Percentiles rank a stretch among this genome's conserved stretches.
phyloP scores from a whole-genome alignment of 2,113 vertebrate genomes.

The Hippocampus guttulatus region DNA sequence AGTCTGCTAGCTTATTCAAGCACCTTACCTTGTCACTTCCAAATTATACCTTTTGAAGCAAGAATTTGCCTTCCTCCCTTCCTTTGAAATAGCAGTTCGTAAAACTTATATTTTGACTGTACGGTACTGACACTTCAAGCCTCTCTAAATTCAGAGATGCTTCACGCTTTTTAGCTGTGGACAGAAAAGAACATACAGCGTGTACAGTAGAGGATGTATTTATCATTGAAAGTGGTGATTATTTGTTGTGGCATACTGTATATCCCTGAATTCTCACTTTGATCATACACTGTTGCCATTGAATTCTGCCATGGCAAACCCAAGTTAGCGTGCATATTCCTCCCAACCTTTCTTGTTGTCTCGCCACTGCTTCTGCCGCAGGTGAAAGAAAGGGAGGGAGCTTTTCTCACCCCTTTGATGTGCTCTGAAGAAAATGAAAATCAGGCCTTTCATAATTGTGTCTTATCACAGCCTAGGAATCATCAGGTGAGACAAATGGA shows the following conservation, averaged over 20 bases:
- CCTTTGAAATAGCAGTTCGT: conserved; percentile 24
- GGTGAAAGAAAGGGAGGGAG: conserved; percentile 41
- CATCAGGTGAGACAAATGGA: conserved; percentile 45
- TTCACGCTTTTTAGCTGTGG: background rate
- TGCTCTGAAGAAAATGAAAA: conserved; percentile 58
- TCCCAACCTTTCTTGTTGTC: conserved; percentile 48
- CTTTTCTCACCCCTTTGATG: conserved; percentile 57
- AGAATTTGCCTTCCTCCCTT: conserved; percentile 16
- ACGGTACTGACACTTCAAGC: background rate
- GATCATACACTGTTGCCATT: conserved; percentile 52
- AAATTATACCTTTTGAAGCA: conserved; percentile 4
- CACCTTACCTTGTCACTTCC: conserved; percentile 8
- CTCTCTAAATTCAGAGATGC: conserved; percentile 9
- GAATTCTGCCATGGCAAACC: conserved; percentile 53
- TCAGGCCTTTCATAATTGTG: conserved; percentile 53
- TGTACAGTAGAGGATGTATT: conserved; percentile 45
- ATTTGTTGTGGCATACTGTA: conserved; percentile 63
- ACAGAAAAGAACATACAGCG: conserved; percentile 33
- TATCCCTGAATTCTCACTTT: conserved; percentile 59
- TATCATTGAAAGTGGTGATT: conserved; percentile 54
- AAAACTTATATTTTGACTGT: background rate
- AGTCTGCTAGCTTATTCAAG: background rate
- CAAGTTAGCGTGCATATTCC: conserved; percentile 50
- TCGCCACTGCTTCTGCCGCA: conserved; percentile 38
- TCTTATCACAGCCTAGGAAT: conserved; percentile 36